Conservation (phyloP, 2,113 vertebrate genomes). For the Daubentonia madagascariensis region DNA sequence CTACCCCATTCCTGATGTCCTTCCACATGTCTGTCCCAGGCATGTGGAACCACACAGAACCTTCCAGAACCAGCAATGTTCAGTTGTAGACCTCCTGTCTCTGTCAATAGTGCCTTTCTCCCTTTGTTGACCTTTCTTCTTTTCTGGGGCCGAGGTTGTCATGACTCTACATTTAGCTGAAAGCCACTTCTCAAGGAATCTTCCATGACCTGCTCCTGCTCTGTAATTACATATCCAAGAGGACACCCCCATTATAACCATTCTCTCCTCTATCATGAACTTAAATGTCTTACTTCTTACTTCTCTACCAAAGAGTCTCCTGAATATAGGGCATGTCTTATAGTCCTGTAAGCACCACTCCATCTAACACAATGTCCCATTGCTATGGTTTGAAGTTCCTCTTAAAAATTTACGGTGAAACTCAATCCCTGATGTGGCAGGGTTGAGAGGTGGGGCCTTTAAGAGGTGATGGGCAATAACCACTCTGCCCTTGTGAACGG, state of each 20-base stretch:
- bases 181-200: neutral
- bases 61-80: neutral
- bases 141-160: neutral
- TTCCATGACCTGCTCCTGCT: too few relatives aligned
- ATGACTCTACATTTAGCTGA: neutral
- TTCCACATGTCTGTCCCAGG: rapidly evolving
- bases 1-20: rapidly evolving
- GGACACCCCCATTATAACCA: rapidly evolving
- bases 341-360: rapidly evolving
- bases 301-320: neutral
- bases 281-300: too few relatives aligned
- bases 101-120: rapidly evolving
- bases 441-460: neutral
- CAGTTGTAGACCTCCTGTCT: rapidly evolving
- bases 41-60: neutral
- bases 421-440: neutral
- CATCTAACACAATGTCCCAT: rapidly evolving
- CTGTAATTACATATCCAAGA: rapidly evolving
- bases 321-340: rapidly evolving
- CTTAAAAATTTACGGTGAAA: neutral
- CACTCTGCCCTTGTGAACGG: neutral
- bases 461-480: neutral
- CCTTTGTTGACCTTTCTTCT: neutral
- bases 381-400: neutral
- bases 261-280: rapidly evolving